Base-by-base conservation (phyloP, 2,797 vertebrate species). In the Adrianichthys oophorus region DNA sequence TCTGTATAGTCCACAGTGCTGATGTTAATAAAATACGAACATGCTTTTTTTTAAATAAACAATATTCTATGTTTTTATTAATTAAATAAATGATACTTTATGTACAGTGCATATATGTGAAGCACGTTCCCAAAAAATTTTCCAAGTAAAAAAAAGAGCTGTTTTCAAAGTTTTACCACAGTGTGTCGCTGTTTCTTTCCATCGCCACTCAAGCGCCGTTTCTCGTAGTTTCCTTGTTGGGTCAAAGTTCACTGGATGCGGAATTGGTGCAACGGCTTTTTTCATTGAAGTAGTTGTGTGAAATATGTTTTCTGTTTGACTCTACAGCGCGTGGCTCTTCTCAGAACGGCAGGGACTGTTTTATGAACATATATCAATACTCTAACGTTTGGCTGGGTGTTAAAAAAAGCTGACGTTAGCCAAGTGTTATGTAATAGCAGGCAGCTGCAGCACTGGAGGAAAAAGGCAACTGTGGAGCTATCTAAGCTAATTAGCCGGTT, bases 181-280 rank as follows among this genome's bases (percentile, higher is more conserved):
- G 0, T 45, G 63, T 44, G 85, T 49, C 87, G 29, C 83, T 86
- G 68, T 79, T 59, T 4, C 7, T 1, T 62, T 70, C 54, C 3
- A 8, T 1, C 7, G 0, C 5, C 19, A 1, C 0, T 4, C 0
- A 0, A 19, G 4, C 32, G 47, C 15, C 32, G 24, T 40, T 29
- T 0, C 16, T 10, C 49, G 53, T 61, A 49, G 60, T 37, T 55
- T 48, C n/a, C 18, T 21, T 41, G 1, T 29, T 4, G 49, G 84
- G 85, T 86, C 69, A 85, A 55, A 89, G 85, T 79, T 80, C 4
- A 72, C 5, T 19, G 7, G 1, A 50, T 37, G 48, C 41, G 56
- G 80, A 76, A 83, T 72, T 70, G n/a, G 41, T 48, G 10, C 32
- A 10, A 37, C 32, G 32, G 32, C 32, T 37, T 37, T 37, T 37